A percentile compares a stretch with the other conserved stretches of the same genome.
Evolutionary conservation across 2,888 invertebrate species (phyloP).

Genomic region (Rotaria magnacalcarata): DNA sequence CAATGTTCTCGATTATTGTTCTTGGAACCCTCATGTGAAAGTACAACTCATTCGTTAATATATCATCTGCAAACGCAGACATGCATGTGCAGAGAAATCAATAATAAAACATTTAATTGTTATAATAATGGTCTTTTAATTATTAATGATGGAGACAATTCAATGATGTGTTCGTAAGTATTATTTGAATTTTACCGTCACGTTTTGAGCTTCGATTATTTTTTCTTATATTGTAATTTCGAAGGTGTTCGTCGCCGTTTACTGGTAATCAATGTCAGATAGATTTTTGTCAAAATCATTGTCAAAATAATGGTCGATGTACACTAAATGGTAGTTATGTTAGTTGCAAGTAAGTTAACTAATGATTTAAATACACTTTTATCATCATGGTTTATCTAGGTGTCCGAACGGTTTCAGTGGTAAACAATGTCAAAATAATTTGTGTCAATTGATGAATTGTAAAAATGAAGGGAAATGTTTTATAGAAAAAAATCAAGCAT

Average conservation of each 20-base stretch:
- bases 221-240: background rate
- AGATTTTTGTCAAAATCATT: background rate
- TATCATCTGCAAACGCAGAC: background rate
- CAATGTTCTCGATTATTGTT: background rate
- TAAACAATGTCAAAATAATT: background rate
- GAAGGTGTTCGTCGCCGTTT: background rate
- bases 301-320: slow-evolving; percentile 4
- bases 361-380: background rate
- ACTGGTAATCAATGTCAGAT: background rate
- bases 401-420: background rate
- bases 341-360: background rate
- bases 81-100: background rate
- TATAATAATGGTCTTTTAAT: background rate
- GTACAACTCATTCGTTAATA: background rate
- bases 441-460: background rate
- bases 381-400: background rate
- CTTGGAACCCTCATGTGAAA: background rate
- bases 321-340: background rate
- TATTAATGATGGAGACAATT: background rate
- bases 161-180: background rate
- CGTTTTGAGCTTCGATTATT: too few relatives aligned
- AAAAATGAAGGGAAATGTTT: background rate
- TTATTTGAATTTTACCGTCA: background rate
- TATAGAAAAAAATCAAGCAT: background rate
- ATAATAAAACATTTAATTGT: background rate